A percentile compares a stretch with the other conserved stretches of the same genome.
These are phyloP conservation scores for Parotocinclus haroldoi DNA, from an alignment of 2,797 vertebrate genomes.

Conservation along the genomic window DNA sequence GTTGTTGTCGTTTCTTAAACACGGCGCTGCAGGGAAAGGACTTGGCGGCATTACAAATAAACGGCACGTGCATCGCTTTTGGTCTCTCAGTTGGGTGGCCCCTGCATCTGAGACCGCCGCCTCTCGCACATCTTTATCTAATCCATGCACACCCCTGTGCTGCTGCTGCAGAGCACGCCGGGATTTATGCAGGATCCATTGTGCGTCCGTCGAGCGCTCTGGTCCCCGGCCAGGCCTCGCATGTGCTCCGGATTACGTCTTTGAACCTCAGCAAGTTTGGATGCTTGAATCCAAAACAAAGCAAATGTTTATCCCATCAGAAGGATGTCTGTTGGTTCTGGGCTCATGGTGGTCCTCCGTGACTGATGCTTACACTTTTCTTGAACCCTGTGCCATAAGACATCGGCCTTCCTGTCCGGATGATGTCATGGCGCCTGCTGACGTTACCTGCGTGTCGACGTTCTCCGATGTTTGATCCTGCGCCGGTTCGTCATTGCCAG, in stretches of 20 bases:
- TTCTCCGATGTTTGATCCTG: too few relatives aligned
- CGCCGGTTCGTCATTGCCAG: too few relatives aligned
- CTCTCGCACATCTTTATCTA: slow-evolving; percentile 30
- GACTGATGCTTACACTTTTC: background rate
- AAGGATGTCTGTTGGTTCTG: slow-evolving; percentile 14
- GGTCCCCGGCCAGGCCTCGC: slow-evolving; percentile 57
- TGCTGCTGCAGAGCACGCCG: slow-evolving; percentile 21
- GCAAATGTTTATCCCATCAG: slow-evolving; percentile 39
- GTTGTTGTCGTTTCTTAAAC: too few relatives aligned
- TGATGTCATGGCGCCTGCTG: too few relatives aligned
- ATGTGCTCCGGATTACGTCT: slow-evolving; percentile 57
- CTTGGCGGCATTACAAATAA: slow-evolving; percentile 12
- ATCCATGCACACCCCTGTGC: slow-evolving; percentile 25
- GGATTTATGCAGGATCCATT: slow-evolving; percentile 24
- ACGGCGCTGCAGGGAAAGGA: slow-evolving; percentile 3
- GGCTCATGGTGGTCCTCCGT: background rate
- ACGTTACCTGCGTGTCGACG: too few relatives aligned
- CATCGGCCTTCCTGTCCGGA: too few relatives aligned
- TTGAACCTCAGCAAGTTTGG: slow-evolving; percentile 67
- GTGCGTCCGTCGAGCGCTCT: slow-evolving; percentile 55
- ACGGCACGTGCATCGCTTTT: background rate
- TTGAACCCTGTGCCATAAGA: background rate
- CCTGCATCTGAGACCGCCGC: slow-evolving; percentile 16
- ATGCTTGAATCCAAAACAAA: slow-evolving; percentile 58
- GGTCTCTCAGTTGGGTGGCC: slow-evolving; percentile 30